Conservation (phyloP, 1,140 invertebrate species). For the Plectus sambesii region DNA sequence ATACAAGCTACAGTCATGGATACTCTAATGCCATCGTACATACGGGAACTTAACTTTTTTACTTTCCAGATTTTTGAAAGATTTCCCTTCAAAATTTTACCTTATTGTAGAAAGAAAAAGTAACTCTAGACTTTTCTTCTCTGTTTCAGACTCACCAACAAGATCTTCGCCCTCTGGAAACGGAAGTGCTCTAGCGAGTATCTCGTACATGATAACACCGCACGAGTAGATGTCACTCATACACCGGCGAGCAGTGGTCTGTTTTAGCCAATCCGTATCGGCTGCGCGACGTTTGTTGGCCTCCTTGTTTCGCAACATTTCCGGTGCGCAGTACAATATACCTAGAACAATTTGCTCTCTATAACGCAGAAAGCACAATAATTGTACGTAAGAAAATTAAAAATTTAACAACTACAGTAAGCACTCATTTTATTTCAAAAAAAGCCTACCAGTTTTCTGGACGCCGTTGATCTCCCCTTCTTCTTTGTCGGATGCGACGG, state of each 20-base stretch:
- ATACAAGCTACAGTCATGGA: slow-evolving; percentile 6
- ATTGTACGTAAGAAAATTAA: too few relatives aligned
- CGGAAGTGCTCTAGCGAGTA: slow-evolving; percentile 37
- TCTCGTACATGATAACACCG: slow-evolving; percentile 45
- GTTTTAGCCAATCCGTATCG: slow-evolving; percentile 39
- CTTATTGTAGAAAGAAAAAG: slow-evolving; percentile 12
- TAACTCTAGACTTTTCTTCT: neutral
- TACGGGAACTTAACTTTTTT: too few relatives aligned
- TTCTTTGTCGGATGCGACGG: slow-evolving; percentile 38
- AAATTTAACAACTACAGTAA: too few relatives aligned
- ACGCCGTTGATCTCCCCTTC: slow-evolving; percentile 35
- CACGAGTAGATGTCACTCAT: slow-evolving; percentile 42
- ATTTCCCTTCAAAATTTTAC: slow-evolving; percentile 1
- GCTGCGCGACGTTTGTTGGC: slow-evolving; percentile 23
- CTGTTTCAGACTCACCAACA: slow-evolving; percentile 15
- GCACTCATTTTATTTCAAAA: too few relatives aligned
- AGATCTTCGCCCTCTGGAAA: slow-evolving; percentile 34
- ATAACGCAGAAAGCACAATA: too few relatives aligned
- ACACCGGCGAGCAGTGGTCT: slow-evolving; percentile 30
- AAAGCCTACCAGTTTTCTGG: slow-evolving; percentile 35
- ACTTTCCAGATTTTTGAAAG: neutral
- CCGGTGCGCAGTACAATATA: slow-evolving; percentile 35
- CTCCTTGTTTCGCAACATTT: slow-evolving; percentile 41
- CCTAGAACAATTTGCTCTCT: too few relatives aligned
- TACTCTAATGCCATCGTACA: too few relatives aligned